phyloP scores from a whole-genome alignment of 2,113 vertebrate species.

The Merops nubicus region DNA sequence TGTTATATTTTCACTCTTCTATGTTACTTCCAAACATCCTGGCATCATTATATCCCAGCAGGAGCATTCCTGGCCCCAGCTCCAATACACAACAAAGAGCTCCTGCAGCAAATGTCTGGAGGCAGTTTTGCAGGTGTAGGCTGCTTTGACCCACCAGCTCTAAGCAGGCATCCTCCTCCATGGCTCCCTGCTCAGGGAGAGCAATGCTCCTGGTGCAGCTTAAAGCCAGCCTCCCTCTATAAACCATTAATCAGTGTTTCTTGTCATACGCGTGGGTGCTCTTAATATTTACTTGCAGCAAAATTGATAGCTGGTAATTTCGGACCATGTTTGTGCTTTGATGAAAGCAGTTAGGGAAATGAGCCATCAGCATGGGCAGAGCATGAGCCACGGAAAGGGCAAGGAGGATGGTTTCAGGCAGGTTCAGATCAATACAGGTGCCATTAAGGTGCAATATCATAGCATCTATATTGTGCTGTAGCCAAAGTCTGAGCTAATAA shows the following conservation, averaged over 20 bases:
- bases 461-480: neutral
- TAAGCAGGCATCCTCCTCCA: neutral
- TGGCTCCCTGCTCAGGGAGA: neutral
- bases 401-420: neutral
- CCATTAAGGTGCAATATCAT: neutral
- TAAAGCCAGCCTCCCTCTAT: neutral
- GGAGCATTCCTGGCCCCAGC: neutral
- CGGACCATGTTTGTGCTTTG: neutral
- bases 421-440: neutral
- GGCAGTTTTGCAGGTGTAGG: neutral
- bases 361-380: neutral
- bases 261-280: neutral
- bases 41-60: neutral
- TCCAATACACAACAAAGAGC: accelerated
- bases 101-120: neutral
- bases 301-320: neutral
- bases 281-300: neutral
- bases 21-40: neutral
- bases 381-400: neutral
- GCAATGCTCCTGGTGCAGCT: neutral
- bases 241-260: neutral
- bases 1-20: neutral
- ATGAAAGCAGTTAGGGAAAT: neutral
- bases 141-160: neutral
- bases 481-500: neutral